phyloP scores from a whole-genome alignment of 2,888 invertebrate genomes.

The Encarsia formosa region DNA sequence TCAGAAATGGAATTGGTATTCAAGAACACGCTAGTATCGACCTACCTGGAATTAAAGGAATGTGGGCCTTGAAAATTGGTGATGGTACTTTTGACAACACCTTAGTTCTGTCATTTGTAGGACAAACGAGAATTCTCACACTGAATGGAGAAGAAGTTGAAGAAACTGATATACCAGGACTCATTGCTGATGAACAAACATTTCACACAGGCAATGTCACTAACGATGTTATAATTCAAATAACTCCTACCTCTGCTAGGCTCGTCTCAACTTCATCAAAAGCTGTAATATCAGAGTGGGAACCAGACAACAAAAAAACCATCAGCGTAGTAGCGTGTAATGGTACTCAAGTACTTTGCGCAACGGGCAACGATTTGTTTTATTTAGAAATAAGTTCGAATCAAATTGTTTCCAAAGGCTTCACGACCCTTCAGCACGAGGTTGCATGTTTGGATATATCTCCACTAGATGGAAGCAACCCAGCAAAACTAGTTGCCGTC shows the following conservation, averaged over 20 bases:
- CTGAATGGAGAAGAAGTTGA: conserved; percentile 95
- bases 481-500: conserved; percentile 77
- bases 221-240: conserved; percentile 74
- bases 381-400: conserved; percentile 71
- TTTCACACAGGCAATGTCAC: conserved; percentile 91
- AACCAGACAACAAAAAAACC: conserved; percentile 65
- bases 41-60: conserved; percentile 93
- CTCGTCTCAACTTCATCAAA: conserved; percentile 67
- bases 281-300: conserved; percentile 68
- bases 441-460: conserved; percentile 95
- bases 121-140: conserved; percentile 87
- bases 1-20: conserved; percentile 97
- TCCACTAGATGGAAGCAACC: conserved; percentile 63
- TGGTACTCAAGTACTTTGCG: conserved; percentile 71
- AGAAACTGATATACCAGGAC: conserved; percentile 91
- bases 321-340: conserved; percentile 89
- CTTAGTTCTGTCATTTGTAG: conserved; percentile 92
- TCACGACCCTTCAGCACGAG: conserved; percentile 80
- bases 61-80: conserved; percentile 88
- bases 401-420: conserved; percentile 61
- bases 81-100: conserved; percentile 74
- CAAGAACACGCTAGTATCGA: conserved; percentile 98
- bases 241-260: conserved; percentile 70
- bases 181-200: conserved; percentile 88
- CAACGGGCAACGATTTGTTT: conserved; percentile 82